Base-by-base conservation (phyloP, 2,888 invertebrate species). In the Furcula furcula region DNA sequence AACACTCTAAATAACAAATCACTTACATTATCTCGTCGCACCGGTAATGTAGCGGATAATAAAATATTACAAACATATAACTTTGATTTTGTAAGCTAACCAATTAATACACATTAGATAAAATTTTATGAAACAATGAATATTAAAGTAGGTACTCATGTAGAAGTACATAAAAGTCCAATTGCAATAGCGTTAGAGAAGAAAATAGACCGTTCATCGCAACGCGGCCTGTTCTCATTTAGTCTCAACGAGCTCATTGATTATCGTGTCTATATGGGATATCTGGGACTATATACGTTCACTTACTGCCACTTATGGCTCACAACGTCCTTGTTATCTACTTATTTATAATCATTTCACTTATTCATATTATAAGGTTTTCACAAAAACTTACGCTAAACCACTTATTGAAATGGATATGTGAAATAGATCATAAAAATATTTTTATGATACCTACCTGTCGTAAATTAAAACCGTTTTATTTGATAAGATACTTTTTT, bases 21-120 rank as follows among this genome's bases (percentile, higher is more conserved):
- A 87, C 87, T 87, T 85, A 87, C 87, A 76, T 84, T 70, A 78
- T 81, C 85, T 83, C 87, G 87, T 78, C 76, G 84, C 76, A 78
- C 82, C 85, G 76, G 70, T 77, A 72, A 70, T 55, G 79, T 73
- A 67, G 80, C 80, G 64, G 68, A 74, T 72, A 78, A 76, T 76
- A 67, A 79, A 80, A 80, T 78, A 65, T 65, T 53, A 66, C 37
- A 64, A 56, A 60, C 47, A 57, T 55, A 51, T 54, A 46, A 28
- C 43, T 26, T 39, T 44, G 34, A 22, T 40, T 56, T 39, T 37
- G 19, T 11, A 29, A 27, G 25, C 32, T 33, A 34, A 42, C 15
- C 29, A 37, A 26, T 33, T 30, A 33, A 16, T 35, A 37, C 40
- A 55, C 54, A 50, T 40, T 7, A 32, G 39, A 40, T 41, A 36